Conservation (phyloP, 2,888 invertebrate genomes). For the Bruchidius siliquastri region DNA sequence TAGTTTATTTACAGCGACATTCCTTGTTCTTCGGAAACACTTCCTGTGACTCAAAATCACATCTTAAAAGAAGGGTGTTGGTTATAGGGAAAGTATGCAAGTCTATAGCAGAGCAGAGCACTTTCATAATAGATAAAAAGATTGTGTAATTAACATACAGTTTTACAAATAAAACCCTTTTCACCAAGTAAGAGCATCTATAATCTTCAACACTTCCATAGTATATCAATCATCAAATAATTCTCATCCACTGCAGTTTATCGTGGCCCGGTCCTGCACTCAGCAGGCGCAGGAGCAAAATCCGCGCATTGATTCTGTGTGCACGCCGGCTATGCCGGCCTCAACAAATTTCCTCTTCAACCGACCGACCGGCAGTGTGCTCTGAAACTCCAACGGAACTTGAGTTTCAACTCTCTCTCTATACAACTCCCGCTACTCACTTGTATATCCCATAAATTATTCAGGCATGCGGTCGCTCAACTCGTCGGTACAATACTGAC, state of each 20-base stretch:
- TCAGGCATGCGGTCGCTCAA: conserved; percentile 15
- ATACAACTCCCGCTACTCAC: conserved; percentile 1
- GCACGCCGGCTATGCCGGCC: conserved; percentile 3
- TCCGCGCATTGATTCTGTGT: conserved; percentile 42
- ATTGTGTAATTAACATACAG: too few relatives aligned
- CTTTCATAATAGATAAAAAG: too few relatives aligned
- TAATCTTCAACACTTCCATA: too few relatives aligned
- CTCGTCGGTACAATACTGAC: conserved; percentile 11
- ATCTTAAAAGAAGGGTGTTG: too few relatives aligned
- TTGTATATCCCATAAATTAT: conserved; percentile 8
- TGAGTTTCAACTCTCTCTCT: background rate
- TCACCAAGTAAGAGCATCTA: too few relatives aligned
- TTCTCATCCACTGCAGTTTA: conserved; percentile 36
- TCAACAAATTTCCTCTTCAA: background rate
- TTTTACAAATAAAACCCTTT: too few relatives aligned
- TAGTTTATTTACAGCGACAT: too few relatives aligned
- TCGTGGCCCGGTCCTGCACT: conserved; percentile 12
- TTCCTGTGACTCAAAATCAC: too few relatives aligned
- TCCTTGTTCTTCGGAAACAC: too few relatives aligned
- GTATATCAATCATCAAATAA: too few relatives aligned
- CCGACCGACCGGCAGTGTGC: conserved; percentile 32
- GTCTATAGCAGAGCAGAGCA: too few relatives aligned
- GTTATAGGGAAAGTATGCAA: too few relatives aligned
- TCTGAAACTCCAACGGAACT: conserved; percentile 27
- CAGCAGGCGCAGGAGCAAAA: conserved; percentile 32